Evolutionary conservation across 2,113 vertebrate species (phyloP), one percentile per base, ranked within the genome.

Genomic region (Semnornis frantzii): DNA sequence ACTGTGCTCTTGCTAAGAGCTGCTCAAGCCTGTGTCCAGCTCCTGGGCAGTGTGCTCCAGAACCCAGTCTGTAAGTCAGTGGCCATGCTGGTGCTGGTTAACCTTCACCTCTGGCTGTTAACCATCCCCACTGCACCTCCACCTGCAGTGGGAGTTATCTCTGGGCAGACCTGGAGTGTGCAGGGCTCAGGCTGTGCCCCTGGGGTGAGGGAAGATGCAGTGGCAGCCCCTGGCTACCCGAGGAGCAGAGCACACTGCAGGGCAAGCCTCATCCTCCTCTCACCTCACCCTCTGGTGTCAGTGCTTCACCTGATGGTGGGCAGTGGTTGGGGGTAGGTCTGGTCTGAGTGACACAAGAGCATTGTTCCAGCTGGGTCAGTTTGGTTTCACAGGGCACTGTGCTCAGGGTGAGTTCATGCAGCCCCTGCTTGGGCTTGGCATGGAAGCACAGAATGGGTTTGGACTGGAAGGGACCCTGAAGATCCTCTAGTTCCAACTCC

Each of bases 61-160:
- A 39, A 39, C 9, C 39, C 39, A 39, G 34, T 3, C 11, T 33
- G 59, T 3, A 3, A 66, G 60, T 6, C 69, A 12, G 6, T 2
- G 42, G n/a, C 34, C 8, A 0, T 8, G 60, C 8, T 34, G 39
- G 21, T 15, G 52, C 59, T 1, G 2, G 37, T 44, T 31, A 8
- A 25, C 4, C 85, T 72, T 62, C 71, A 0, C 7, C 64, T 11
- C 24, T 1, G 34, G 59, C 87, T 62, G 50, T 44, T 73, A 8
- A 63, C 34, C 91, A 17, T 50, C 95, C 92, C 83, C 86, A 42
- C 50, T 3, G 12, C 34, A 77, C 37, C 82, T 33, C 69, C 72
- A 42, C 85, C 85, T 96, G 55, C 3, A n/a, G 60, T 13, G 28
- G 59, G 42, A 74, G 9, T 25, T 86, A 33, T 90, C 93, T 94